Evolutionary conservation across 2,888 invertebrate genomes (phyloP).

Genomic region (Spilarctia lutea): DNA sequence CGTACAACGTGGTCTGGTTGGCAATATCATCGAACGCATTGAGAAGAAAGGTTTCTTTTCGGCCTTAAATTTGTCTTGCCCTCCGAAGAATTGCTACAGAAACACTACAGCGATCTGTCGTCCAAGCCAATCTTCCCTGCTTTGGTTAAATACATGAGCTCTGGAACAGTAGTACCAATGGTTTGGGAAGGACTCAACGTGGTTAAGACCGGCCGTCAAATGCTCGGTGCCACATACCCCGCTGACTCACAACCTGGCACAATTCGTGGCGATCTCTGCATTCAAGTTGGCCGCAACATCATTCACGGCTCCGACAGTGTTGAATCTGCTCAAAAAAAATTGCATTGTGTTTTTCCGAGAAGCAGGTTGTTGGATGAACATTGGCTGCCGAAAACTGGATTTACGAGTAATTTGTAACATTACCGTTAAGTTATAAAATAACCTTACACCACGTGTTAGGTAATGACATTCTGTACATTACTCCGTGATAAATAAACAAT

Average conservation of each 20-base stretch:
- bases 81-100: conserved; percentile 92
- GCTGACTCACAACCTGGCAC: conserved; percentile 98
- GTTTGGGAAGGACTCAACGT: conserved; percentile 99
- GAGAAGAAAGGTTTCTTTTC: conserved; percentile 98
- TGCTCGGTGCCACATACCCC: conserved; percentile 99
- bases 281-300: conserved; percentile 98
- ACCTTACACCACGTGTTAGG: conserved; percentile 48
- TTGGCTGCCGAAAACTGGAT: conserved; percentile 95
- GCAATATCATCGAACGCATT: conserved; percentile 98
- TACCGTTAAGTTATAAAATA: conserved; percentile 34
- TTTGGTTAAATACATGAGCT: conserved; percentile 97
- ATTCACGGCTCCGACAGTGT: conserved; percentile 99
- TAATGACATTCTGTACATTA: conserved; percentile 31
- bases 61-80: conserved; percentile 98
- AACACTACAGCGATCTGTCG: conserved; percentile 98
- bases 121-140: conserved; percentile 97
- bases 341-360: conserved; percentile 96
- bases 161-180: conserved; percentile 98
- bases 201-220: conserved; percentile 97
- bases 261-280: conserved; percentile 98
- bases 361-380: conserved; percentile 94
- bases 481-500: conserved; percentile 28
- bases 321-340: conserved; percentile 99
- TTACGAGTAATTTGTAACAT: conserved; percentile 90
- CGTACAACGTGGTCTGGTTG: conserved; percentile 98